A percentile compares a stretch with the other conserved stretches of the same genome.
Evolutionary conservation across 2,113 vertebrate genomes (phyloP).

Genomic region (Anseranas semipalmata): DNA sequence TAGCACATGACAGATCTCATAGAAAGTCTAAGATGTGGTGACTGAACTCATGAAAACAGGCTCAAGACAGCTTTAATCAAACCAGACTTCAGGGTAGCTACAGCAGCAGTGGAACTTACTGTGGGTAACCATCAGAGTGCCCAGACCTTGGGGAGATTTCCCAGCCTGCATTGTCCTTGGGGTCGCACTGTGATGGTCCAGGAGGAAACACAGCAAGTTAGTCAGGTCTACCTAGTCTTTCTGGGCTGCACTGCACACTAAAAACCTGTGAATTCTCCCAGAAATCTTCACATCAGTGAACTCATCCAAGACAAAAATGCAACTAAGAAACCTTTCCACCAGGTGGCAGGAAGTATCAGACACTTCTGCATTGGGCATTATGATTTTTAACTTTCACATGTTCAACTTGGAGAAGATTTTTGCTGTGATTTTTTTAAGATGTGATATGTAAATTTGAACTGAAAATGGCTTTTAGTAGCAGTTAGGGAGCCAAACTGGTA

Average conservation of each 20-base stretch:
- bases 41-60: not conserved
- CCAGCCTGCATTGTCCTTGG: not conserved
- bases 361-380: not conserved
- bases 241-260: not conserved
- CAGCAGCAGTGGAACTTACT: not conserved
- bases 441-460: fast-evolving
- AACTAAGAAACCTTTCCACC: not conserved
- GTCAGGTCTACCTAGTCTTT: not conserved
- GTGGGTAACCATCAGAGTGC: not conserved
- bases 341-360: constrained; percentile 17
- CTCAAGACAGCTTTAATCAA: not conserved
- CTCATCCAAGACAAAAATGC: not conserved
- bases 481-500: not conserved
- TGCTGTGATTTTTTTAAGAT: not conserved
- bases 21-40: not conserved
- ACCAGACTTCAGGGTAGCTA: not conserved
- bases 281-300: not conserved
- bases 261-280: not conserved
- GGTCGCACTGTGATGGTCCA: not conserved
- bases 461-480: not conserved
- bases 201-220: not conserved
- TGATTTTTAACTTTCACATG: not conserved
- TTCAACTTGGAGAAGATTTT: not conserved
- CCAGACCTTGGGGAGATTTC: not conserved
- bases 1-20: not conserved